phyloP scores from a whole-genome alignment of 2,797 vertebrate species.

The Prunella strophiata region DNA sequence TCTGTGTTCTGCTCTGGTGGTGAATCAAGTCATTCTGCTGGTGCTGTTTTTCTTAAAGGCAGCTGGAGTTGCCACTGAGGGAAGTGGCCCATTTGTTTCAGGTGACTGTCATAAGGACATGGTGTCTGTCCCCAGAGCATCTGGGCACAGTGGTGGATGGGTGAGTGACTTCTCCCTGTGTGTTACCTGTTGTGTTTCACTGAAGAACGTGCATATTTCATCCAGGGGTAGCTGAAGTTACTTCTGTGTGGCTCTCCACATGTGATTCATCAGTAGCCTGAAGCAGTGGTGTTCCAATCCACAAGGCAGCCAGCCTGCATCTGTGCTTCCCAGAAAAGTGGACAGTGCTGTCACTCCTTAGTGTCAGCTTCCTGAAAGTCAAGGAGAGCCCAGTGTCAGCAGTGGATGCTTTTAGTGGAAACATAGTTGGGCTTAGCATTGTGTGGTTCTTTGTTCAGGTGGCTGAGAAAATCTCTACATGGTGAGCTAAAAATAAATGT shows the following conservation, averaged over 20 bases:
- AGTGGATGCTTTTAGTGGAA: background rate
- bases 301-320: background rate
- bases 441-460: background rate
- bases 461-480: background rate
- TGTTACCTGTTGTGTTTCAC: background rate
- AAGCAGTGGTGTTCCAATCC: background rate
- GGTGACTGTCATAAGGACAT: background rate
- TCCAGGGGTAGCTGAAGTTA: background rate
- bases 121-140: background rate
- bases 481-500: background rate
- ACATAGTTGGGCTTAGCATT: background rate
- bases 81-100: background rate
- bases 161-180: background rate
- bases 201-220: background rate
- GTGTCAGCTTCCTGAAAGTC: background rate
- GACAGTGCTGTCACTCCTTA: rapidly evolving
- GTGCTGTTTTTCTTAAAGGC: background rate
- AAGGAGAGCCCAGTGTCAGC: background rate
- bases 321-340: background rate
- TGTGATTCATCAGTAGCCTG: background rate
- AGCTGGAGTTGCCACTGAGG: background rate
- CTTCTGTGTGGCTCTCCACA: background rate
- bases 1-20: background rate
- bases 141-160: rapidly evolving
- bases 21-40: background rate